Evolutionary conservation across 2,888 invertebrate genomes (phyloP), one percentile per base, ranked within the genome.

Genomic region (Drosophila helvetica): DNA sequence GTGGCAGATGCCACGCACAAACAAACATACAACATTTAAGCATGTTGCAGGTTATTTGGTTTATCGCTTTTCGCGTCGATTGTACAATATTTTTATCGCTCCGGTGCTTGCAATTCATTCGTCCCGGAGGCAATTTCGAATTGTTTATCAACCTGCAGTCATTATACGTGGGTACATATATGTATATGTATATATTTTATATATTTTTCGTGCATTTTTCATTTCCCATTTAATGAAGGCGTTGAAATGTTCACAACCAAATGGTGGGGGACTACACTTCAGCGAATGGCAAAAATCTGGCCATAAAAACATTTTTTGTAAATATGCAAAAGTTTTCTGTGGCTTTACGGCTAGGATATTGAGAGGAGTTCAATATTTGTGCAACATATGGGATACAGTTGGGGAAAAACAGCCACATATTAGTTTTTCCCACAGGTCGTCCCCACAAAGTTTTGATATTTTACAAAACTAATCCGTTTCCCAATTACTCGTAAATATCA

Each of bases 241-340:
- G 78, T 57, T 78, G 80, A 79, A 78, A 67, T 48, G 62, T 77
- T 74, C 62, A 74, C 59, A 67, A 57, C 70, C 72, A 63, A 70
- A 72, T 70, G 63, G 70, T 57, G 7, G 27, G 5, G 6, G 6
- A 6, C 63, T 50, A 19, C 53, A 33, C 62, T 52, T 43, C 52
- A 56, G 30, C 50, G 42, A 50, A 55, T 33, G 22, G 45, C 9
- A 42, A 60, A 54, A 51, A 70, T 56, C 50, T 56, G 55, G 43
- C 30, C 22, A 22, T 7, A 27, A 59, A 69, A 70, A 62, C 52
- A 18, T 17, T 27, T 43, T 47, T 53, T 38, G 38, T 7, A 38
- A 38, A 33, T 33, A 47, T 33, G 65, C 47, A 63, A 62, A 63
- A 52, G 56, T 46, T 27, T 57, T 50, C 61, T 17, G 30, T 18